Evolutionary conservation across 2,113 vertebrate genomes (phyloP).

Genomic region (Tachysurus vachellii): DNA sequence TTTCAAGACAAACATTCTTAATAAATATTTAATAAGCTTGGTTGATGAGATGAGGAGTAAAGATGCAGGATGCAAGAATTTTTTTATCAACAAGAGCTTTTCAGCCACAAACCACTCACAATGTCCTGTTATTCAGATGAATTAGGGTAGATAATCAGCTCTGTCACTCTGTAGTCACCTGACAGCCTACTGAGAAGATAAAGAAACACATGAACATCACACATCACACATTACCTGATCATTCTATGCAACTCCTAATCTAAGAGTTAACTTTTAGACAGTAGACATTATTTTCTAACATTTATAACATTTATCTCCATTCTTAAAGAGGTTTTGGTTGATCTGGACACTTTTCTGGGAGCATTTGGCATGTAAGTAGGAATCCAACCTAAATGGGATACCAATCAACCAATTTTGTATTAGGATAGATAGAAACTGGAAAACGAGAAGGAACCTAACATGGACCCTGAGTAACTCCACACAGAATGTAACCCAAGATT

Average conservation of each 20-base stretch:
- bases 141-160: background rate
- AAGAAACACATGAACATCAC: background rate
- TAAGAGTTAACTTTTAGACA: background rate
- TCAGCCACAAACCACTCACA: background rate
- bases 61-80: background rate
- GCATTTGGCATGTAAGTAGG: background rate
- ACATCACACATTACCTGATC: background rate
- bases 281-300: background rate
- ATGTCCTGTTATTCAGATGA: background rate
- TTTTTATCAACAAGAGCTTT: background rate
- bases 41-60: background rate
- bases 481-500: background rate
- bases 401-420: background rate
- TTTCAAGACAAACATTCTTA: background rate
- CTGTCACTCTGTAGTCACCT: background rate
- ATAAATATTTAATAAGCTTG: background rate
- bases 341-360: background rate
- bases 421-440: background rate
- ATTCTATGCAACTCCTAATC: background rate
- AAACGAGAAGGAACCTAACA: background rate
- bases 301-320: background rate
- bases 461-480: background rate
- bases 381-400: background rate
- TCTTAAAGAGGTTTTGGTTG: background rate
- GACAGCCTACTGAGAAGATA: background rate